Evolutionary conservation across 2,888 invertebrate species (phyloP).

Genomic region (Iselma pallidipennis): DNA sequence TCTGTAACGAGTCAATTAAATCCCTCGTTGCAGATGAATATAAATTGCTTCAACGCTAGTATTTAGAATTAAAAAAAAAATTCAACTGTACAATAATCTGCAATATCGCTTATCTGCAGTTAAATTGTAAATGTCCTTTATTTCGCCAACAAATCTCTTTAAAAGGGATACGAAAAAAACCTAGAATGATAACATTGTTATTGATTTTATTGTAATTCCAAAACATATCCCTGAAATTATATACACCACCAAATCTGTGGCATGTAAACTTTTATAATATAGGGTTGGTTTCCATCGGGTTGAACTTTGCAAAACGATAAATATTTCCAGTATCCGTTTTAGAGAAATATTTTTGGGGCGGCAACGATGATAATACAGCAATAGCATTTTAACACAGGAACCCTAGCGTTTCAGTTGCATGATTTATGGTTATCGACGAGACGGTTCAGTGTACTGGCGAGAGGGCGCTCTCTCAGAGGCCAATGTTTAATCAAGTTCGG

Average conservation of each 20-base stretch:
- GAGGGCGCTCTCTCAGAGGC: neutral
- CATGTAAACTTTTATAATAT: neutral
- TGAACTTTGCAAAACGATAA: neutral
- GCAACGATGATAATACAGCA: neutral
- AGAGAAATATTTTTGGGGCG: neutral
- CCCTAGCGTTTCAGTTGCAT: conserved; percentile 4
- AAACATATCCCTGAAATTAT: neutral
- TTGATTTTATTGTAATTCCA: too few relatives aligned
- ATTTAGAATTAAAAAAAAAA: too few relatives aligned
- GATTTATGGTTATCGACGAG: conserved; percentile 18
- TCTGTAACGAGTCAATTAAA: too few relatives aligned
- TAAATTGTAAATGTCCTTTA: too few relatives aligned
- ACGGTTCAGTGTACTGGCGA: conserved; percentile 4
- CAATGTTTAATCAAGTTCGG: neutral
- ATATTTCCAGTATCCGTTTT: neutral
- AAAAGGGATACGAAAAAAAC: too few relatives aligned
- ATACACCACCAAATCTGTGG: neutral
- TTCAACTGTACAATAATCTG: too few relatives aligned
- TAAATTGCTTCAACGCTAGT: too few relatives aligned
- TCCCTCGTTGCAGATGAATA: too few relatives aligned
- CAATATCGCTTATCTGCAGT: too few relatives aligned
- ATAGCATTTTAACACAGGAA: neutral
- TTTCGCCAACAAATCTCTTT: too few relatives aligned
- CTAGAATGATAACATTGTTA: too few relatives aligned
- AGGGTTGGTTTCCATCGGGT: neutral